Conservation (phyloP, 2,888 invertebrate species). For the Esperia sulphurella region DNA sequence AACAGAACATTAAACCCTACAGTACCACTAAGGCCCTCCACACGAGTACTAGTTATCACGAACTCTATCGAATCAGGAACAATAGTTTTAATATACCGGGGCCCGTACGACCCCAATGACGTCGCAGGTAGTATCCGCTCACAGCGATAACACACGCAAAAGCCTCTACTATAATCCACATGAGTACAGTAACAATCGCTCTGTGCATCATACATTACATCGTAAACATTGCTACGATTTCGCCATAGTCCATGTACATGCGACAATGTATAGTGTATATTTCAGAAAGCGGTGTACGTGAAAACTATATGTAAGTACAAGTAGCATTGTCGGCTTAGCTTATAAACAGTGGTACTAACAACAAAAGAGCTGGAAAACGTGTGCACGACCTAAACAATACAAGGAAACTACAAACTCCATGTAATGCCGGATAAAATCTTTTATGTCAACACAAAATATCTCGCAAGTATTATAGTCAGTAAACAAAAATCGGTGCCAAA, state of each 20-base stretch:
- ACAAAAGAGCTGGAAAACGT: conserved; percentile 41
- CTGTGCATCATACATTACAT: conserved; percentile 11
- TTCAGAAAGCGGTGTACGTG: conserved; percentile 16
- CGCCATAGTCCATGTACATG: conserved; percentile 10
- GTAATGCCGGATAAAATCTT: conserved; percentile 11
- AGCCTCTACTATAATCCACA: conserved; percentile 18
- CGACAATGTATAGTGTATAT: conserved; percentile 25
- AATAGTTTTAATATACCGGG: conserved; percentile 48
- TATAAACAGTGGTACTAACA: conserved; percentile 30
- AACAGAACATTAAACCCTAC: conserved; percentile 20
- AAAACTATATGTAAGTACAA: conserved; percentile 21
- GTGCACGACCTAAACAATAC: conserved; percentile 39
- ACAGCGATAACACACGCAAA: conserved; percentile 56
- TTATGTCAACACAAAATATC: background rate
- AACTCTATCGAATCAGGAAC: conserved; percentile 53
- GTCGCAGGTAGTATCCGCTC: conserved; percentile 37
- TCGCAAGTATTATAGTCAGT: conserved; percentile 31
- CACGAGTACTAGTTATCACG: conserved; percentile 46
- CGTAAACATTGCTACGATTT: background rate
- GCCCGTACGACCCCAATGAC: conserved; percentile 50
- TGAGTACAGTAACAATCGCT: background rate
- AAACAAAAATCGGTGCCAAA: conserved; percentile 32
- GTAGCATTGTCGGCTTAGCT: conserved; percentile 19
- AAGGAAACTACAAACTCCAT: conserved; percentile 31
- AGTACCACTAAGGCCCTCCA: conserved; percentile 30